These are phyloP conservation scores for Polydrusus pterygomalis DNA, from an alignment of 2,888 invertebrate genomes.

Conservation along the genomic window DNA sequence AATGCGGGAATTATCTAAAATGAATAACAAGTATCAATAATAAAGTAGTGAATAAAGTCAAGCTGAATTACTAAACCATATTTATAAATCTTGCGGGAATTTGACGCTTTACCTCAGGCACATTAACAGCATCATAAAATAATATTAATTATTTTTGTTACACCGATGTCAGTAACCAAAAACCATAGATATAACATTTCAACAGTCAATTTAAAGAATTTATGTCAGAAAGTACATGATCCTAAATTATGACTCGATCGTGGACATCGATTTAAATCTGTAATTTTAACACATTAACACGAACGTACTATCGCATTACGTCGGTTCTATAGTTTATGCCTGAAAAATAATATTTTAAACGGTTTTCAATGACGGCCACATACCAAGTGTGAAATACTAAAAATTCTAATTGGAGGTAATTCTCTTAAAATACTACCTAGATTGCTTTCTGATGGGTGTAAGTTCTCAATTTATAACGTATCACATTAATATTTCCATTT, in stretches of 20 bases:
- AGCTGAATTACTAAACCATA: too few relatives aligned
- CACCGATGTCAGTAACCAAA: constrained; percentile 17
- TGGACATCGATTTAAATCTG: constrained; percentile 30
- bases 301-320: constrained; percentile 28
- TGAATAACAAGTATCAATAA: too few relatives aligned
- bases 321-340: constrained; percentile 20
- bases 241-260: constrained; percentile 27
- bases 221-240: constrained; percentile 6
- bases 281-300: constrained; percentile 39
- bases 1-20: too few relatives aligned
- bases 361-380: constrained; percentile 31
- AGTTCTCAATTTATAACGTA: not conserved
- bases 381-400: constrained; percentile 24
- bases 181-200: constrained; percentile 26
- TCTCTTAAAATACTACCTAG: constrained; percentile 2
- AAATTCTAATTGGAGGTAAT: constrained; percentile 10
- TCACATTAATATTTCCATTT: constrained; percentile 2
- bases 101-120: not conserved
- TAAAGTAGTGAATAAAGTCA: too few relatives aligned
- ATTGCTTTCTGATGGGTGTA: constrained; percentile 3
- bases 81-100: too few relatives aligned
- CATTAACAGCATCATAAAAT: not conserved
- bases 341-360: constrained; percentile 37
- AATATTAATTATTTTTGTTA: constrained; percentile 12
- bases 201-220: constrained; percentile 27